These are phyloP conservation scores for Forpus xanthops DNA, from an alignment of 2,797 vertebrate species.

Conservation along the genomic window DNA sequence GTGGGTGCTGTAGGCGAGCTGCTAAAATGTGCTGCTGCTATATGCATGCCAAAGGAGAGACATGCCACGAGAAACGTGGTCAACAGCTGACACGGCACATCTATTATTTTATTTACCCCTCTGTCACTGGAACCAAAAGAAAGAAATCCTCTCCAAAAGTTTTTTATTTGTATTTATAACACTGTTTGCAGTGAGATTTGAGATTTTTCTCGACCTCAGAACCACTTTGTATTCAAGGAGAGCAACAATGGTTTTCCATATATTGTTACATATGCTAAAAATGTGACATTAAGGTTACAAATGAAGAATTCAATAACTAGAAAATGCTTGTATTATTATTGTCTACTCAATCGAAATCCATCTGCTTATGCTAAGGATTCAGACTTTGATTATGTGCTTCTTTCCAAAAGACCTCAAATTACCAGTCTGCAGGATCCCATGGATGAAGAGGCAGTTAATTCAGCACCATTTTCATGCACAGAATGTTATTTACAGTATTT, in stretches of 20 bases:
- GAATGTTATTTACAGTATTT: slow-evolving; percentile 37
- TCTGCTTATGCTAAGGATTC: not conserved
- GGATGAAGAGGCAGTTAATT: slow-evolving; percentile 12
- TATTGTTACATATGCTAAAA: not conserved
- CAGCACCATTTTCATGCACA: slow-evolving; percentile 1
- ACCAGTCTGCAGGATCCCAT: not conserved
- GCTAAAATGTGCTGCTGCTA: slow-evolving; percentile 34
- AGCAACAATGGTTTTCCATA: not conserved
- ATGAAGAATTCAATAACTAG: not conserved
- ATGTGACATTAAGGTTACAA: not conserved
- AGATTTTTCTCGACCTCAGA: not conserved
- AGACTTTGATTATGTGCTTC: not conserved
- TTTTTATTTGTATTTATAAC: not conserved
- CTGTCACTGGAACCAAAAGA: not conserved
- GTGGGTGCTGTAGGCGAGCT: slow-evolving; percentile 68
- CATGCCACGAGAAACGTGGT: not conserved
- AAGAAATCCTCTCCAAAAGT: not conserved
- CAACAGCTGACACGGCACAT: slow-evolving; percentile 19
- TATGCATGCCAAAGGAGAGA: slow-evolving; percentile 14
- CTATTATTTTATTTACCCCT: not conserved
- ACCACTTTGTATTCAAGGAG: not conserved
- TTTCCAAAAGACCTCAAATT: not conserved
- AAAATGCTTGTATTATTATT: not conserved
- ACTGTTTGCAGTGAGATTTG: not conserved
- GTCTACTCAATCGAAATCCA: not conserved